Percentiles rank a stretch among this genome's conserved stretches.
Conservation (phyloP, 1,140 invertebrate genomes). For the Drosophila littoralis region DNA sequence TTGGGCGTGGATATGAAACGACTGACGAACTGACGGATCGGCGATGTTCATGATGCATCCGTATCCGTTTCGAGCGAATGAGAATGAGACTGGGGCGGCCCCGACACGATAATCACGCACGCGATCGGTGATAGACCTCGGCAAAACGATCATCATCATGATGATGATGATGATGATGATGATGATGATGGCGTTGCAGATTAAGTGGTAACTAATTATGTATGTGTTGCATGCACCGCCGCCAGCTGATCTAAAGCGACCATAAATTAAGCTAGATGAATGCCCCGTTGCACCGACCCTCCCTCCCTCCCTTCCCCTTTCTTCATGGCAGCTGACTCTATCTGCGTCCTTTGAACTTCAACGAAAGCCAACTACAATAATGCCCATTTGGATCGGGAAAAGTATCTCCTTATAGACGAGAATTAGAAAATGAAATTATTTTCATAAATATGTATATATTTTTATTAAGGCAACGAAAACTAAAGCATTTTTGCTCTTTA, state of each 20-base stretch:
- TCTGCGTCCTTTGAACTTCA: background rate
- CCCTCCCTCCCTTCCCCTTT: background rate
- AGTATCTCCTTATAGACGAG: too few relatives aligned
- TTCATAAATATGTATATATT: too few relatives aligned
- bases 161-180: conserved; percentile 39
- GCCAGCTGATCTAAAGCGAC: conserved; percentile 40
- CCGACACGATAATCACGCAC: conserved; percentile 56
- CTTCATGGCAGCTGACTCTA: background rate
- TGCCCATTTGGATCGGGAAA: too few relatives aligned
- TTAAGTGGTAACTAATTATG: conserved; percentile 75
- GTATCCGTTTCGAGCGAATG: conserved; percentile 61
- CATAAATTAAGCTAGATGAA: conserved; percentile 11
- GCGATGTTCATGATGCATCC: conserved; percentile 63
- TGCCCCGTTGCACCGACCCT: background rate
- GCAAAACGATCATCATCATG: conserved; percentile 22
- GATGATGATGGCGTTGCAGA: conserved; percentile 53
- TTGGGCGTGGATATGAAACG: conserved; percentile 69
- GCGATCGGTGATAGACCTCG: conserved; percentile 49
- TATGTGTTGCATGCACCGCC: conserved; percentile 28
- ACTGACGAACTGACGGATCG: conserved; percentile 33
- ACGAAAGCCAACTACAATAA: too few relatives aligned
- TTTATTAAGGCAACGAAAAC: too few relatives aligned
- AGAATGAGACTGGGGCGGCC: conserved; percentile 32
- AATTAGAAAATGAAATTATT: too few relatives aligned
- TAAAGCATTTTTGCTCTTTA: background rate